Evolutionary conservation across 1,140 invertebrate species (phyloP).

Genomic region (Zaprionus ghesquierei): DNA sequence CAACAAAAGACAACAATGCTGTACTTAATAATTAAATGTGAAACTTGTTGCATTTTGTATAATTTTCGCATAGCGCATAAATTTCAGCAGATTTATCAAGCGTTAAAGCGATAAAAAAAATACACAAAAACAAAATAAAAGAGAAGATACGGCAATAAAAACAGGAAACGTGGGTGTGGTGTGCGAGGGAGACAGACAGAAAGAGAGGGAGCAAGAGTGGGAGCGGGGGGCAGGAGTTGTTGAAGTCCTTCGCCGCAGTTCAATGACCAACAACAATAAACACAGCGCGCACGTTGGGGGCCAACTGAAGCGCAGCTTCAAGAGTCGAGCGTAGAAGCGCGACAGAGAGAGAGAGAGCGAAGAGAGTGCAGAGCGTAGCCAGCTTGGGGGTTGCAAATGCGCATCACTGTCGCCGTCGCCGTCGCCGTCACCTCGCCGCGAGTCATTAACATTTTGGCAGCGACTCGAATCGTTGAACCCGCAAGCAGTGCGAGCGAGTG

Average conservation of each 20-base stretch:
- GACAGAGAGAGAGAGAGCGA: not conserved
- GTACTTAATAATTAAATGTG: slow-evolving; percentile 33
- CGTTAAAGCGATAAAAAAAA: slow-evolving; percentile 8
- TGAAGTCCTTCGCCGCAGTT: slow-evolving; percentile 35
- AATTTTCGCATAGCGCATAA: slow-evolving; percentile 43
- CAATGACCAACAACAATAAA: slow-evolving; percentile 39
- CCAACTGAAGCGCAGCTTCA: slow-evolving; percentile 17
- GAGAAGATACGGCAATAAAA: not conserved
- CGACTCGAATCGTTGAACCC: slow-evolving; percentile 43
- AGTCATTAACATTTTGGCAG: slow-evolving; percentile 51
- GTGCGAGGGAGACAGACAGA: not conserved
- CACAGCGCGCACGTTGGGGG: slow-evolving; percentile 18
- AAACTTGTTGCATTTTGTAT: slow-evolving; percentile 61
- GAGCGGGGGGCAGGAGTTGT: not conserved
- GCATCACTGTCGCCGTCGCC: too few species aligned
- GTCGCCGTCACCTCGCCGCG: slow-evolving; percentile 4
- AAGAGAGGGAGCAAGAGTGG: not conserved
- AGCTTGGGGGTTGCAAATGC: slow-evolving; percentile 33
- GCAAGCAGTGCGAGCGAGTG: not conserved
- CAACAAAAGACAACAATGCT: not conserved
- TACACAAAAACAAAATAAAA: not conserved
- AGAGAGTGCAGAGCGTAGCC: not conserved
- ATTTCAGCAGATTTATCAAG: slow-evolving; percentile 38
- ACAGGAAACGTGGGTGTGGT: slow-evolving; percentile 38
- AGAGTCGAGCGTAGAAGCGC: not conserved